Percentiles rank a stretch among this genome's conserved stretches.
Evolutionary conservation across 30 jellyfish, hydroid and myxozoan species (phyloP).

Genomic region (Aurelia aurita): DNA sequence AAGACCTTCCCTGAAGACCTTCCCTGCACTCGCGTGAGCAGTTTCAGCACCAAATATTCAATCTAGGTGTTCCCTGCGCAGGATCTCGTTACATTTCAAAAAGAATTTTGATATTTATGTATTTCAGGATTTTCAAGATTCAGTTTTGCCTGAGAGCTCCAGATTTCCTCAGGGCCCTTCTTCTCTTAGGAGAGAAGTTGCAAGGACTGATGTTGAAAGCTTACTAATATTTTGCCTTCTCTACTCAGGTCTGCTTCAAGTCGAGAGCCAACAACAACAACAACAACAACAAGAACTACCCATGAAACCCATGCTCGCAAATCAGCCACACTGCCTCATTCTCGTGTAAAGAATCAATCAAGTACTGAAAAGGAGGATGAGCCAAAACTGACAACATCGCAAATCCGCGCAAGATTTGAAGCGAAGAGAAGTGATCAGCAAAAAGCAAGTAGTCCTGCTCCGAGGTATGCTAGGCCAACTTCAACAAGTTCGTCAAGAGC

Average conservation of each 20-base stretch:
- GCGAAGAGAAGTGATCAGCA: slow-evolving; percentile 36
- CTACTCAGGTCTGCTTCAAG: slow-evolving; percentile 46
- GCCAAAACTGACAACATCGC: slow-evolving; percentile 79
- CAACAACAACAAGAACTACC: not conserved
- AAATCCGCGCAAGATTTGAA: slow-evolving; percentile 80
- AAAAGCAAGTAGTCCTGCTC: not conserved
- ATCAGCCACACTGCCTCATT: slow-evolving; percentile 59
- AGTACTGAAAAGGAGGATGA: slow-evolving; percentile 68
- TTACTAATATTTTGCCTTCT: no score
- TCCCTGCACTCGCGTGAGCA: no score
- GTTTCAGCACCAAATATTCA: no score
- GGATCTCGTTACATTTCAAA: no score
- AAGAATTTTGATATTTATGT: no score
- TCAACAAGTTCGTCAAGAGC: slow-evolving; percentile 8
- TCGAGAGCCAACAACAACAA: slow-evolving; percentile 34
- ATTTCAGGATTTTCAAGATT: no score
- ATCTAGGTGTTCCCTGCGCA: no score
- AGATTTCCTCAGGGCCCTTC: no score
- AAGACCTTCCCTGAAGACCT: no score
- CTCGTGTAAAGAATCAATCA: slow-evolving; percentile 45
- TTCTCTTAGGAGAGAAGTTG: no score
- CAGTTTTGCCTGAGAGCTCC: no score
- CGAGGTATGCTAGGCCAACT: not conserved
- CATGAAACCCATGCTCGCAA: slow-evolving; percentile 57
- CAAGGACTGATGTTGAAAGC: no score